Evolutionary conservation across 1,140 invertebrate species (phyloP), one percentile per base, ranked within the genome.

Genomic region (Tetramorium parvispinum): DNA sequence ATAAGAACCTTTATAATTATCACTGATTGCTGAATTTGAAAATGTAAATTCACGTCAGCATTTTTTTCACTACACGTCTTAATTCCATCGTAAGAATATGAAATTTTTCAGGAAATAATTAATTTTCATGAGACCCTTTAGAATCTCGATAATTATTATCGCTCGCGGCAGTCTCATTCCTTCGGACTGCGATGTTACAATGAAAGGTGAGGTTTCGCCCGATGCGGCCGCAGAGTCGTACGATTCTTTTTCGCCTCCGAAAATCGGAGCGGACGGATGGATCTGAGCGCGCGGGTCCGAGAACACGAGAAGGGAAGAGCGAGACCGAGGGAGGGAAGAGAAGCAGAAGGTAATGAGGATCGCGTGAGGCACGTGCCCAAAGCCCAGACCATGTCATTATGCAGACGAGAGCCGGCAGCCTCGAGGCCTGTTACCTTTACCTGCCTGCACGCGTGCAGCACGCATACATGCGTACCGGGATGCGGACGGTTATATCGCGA

Each of bases 321-420:
- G 86, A 82, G 86, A 85, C 4, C 3, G 24, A 32, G 51, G 21
- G 16, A 18, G 40, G 49, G 91, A 89, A 75, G 37, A 76, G 73
- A 43, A 77, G 87, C 51, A 85, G 66, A 89, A 92, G 92, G 93
- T 94, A 94, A 94, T 93, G 91, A 94, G 93, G 92, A 92, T 94
- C 92, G 94, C 94, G 93, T 94, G 94, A 94, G 94, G 93, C 94
- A 94, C 94, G 94, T 94, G 94, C 93, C 93, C 87, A 90, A 86
- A 93, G 91, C 91, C 91, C 90, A 87, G 86, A 57, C 90, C 91
- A 89, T 91, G 86, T 94, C 92, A 94, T 94, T 94, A 94, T 94
- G 91, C 91, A 89, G 88, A 92, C 70, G 70, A 93, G 92, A 93
- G 91, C 88, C 82, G 75, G 75, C 81, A 86, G 92, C 85, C 91